These are phyloP conservation scores for Orthonyx spaldingii DNA, from an alignment of 2,113 vertebrate species.

Conservation along the genomic window DNA sequence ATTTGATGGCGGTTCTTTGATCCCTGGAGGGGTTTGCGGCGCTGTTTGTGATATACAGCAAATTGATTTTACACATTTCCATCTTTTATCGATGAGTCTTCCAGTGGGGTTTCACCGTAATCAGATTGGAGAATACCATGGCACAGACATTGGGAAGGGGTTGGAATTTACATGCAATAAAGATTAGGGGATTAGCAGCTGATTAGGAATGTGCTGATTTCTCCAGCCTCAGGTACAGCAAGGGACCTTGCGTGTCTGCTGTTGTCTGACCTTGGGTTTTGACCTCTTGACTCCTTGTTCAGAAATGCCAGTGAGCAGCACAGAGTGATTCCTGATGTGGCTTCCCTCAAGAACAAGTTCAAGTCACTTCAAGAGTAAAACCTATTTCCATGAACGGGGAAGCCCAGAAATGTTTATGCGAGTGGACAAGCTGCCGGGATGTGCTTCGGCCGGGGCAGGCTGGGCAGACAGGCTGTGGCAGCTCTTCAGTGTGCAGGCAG, in stretches of 20 bases:
- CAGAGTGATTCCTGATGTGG: not conserved
- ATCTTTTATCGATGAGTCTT: not conserved
- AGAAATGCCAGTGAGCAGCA: not conserved
- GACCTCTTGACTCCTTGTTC: not conserved
- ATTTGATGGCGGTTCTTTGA: not conserved
- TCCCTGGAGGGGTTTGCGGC: not conserved
- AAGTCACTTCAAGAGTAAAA: not conserved
- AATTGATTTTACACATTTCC: conserved; percentile 19
- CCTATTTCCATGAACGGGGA: not conserved
- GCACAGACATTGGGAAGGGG: not conserved
- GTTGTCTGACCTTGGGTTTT: not conserved
- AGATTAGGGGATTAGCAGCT: conserved; percentile 26
- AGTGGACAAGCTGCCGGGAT: not conserved
- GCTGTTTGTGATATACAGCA: not conserved
- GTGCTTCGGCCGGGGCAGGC: not conserved
- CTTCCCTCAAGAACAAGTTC: not conserved
- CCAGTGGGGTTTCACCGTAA: not conserved
- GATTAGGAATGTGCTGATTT: conserved; percentile 11
- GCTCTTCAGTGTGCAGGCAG: not conserved
- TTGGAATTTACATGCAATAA: conserved; percentile 34
- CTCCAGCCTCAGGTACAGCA: not conserved
- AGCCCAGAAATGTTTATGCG: not conserved
- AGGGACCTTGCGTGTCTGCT: not conserved
- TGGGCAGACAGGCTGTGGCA: not conserved
- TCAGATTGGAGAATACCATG: not conserved